Evolutionary conservation across 1,140 invertebrate species (phyloP).

Genomic region (Condylostylus longicornis): DNA sequence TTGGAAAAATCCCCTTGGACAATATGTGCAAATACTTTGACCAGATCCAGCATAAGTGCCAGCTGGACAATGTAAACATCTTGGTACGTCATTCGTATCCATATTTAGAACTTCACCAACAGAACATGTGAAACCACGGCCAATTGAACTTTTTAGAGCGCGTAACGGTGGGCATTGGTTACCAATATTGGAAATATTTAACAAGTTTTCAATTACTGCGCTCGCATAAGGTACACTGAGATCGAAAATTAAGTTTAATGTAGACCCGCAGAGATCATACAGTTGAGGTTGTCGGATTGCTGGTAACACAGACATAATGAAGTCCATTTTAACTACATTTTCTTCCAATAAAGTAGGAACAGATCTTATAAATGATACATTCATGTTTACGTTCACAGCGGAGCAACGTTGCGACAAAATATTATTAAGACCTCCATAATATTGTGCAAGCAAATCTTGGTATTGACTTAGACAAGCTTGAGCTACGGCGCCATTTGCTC

Average conservation of each 20-base stretch:
- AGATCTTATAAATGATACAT: slow-evolving; percentile 75
- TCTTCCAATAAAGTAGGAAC: slow-evolving; percentile 62
- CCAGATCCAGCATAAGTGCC: slow-evolving; percentile 83
- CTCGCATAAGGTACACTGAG: slow-evolving; percentile 83
- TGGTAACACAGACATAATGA: slow-evolving; percentile 73
- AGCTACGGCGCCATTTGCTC: slow-evolving; percentile 75
- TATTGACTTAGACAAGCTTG: slow-evolving; percentile 72
- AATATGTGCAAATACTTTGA: slow-evolving; percentile 75
- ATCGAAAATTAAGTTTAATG: slow-evolving; percentile 84
- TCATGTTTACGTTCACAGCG: slow-evolving; percentile 87
- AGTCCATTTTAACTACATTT: slow-evolving; percentile 77
- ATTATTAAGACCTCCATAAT: slow-evolving; percentile 64
- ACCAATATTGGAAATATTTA: slow-evolving; percentile 76
- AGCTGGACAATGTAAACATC: slow-evolving; percentile 88
- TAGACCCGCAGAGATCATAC: slow-evolving; percentile 88
- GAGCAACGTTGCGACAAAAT: slow-evolving; percentile 82
- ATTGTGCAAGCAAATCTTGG: slow-evolving; percentile 63
- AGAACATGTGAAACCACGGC: slow-evolving; percentile 80
- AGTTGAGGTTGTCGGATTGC: slow-evolving; percentile 73
- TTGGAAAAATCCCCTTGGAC: slow-evolving; percentile 81
- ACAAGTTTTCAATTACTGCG: slow-evolving; percentile 72
- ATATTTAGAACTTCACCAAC: slow-evolving; percentile 86
- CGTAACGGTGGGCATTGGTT: slow-evolving; percentile 81
- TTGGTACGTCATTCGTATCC: slow-evolving; percentile 77
- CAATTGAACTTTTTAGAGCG: slow-evolving; percentile 70